Evolutionary conservation across 2,888 invertebrate genomes (phyloP).

Genomic region (Chrysolina oricalcia): DNA sequence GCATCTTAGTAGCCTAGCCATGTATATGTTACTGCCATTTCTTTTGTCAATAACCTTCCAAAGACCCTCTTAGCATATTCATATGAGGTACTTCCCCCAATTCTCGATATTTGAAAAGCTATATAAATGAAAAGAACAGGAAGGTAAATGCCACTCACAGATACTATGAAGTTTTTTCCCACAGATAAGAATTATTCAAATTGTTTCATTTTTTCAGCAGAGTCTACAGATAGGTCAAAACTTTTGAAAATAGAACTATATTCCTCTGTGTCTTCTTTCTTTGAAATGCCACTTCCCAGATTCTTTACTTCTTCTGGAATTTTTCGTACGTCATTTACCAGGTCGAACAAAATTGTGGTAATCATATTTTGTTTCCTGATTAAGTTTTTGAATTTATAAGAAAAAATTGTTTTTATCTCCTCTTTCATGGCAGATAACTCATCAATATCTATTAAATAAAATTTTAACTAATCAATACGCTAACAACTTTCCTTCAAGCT

Average conservation of each 20-base stretch:
- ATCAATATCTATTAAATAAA: slow-evolving; percentile 17
- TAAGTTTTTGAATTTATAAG: slow-evolving; percentile 16
- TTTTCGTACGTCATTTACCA: slow-evolving; percentile 21
- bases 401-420: slow-evolving; percentile 10
- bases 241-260: slow-evolving; percentile 9
- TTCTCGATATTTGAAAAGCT: slow-evolving; percentile 18
- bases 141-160: slow-evolving; percentile 22
- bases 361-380: slow-evolving; percentile 23
- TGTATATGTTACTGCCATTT: slow-evolving; percentile 16
- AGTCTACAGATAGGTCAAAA: slow-evolving; percentile 11
- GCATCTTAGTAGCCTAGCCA: slow-evolving; percentile 21
- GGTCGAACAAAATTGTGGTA: slow-evolving; percentile 18
- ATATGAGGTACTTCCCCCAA: slow-evolving; percentile 12
- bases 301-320: slow-evolving; percentile 20
- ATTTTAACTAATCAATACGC: neutral
- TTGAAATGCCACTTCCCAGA: slow-evolving; percentile 16
- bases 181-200: slow-evolving; percentile 15
- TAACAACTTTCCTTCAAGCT: neutral
- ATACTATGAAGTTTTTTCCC: slow-evolving; percentile 17
- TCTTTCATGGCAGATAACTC: slow-evolving; percentile 19
- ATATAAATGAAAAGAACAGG: slow-evolving; percentile 5
- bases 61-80: slow-evolving; percentile 25
- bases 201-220: slow-evolving; percentile 22
- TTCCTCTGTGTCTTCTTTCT: slow-evolving; percentile 9
- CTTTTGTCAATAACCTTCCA: slow-evolving; percentile 3